Conservation (phyloP, 2,113 vertebrate species). For the Strigops habroptila region DNA sequence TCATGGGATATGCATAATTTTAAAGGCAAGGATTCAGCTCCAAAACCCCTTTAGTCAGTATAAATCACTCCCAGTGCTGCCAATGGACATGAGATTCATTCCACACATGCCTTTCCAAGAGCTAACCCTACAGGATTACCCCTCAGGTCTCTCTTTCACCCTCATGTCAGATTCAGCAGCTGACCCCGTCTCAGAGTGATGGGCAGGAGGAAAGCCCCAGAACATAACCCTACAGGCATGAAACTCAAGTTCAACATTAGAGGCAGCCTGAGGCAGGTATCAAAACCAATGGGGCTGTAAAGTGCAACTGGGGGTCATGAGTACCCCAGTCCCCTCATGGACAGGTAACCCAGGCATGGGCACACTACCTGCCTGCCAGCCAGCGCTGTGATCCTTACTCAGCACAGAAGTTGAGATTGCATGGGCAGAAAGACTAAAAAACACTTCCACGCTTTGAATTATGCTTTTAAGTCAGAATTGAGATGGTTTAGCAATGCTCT, state of each 20-base stretch:
- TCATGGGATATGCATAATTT: background rate
- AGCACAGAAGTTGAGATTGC: background rate
- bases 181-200: background rate
- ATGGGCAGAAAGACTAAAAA: background rate
- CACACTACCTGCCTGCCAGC: background rate
- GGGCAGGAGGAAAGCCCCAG: background rate
- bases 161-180: background rate
- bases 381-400: background rate
- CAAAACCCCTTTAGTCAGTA: background rate
- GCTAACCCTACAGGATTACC: background rate
- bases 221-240: background rate
- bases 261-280: background rate
- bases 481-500: background rate
- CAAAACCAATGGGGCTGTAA: background rate
- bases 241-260: background rate
- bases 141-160: background rate
- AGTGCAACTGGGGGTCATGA: rapidly evolving
- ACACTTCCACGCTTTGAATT: background rate
- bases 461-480: rapidly evolving
- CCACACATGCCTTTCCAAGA: background rate
- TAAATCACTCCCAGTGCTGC: background rate
- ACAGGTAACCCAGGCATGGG: background rate
- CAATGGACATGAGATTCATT: background rate
- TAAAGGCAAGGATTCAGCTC: background rate
- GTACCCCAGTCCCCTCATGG: background rate